phyloP scores from a whole-genome alignment of 2,797 vertebrate genomes.

The Clarias fuscus region DNA sequence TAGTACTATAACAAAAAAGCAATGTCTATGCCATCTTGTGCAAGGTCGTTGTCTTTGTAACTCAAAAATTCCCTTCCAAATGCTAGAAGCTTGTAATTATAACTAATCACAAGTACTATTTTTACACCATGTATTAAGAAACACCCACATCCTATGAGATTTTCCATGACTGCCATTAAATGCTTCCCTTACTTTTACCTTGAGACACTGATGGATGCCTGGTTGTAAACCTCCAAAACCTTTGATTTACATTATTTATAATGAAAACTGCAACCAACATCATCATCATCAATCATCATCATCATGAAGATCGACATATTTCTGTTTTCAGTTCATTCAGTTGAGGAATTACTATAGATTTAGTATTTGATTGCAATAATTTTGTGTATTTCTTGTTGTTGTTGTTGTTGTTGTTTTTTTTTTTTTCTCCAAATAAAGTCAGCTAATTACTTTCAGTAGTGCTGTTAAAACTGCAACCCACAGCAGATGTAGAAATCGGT shows the following conservation, averaged over 20 bases:
- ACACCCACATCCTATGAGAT: not conserved
- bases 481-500: not conserved
- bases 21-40: not conserved
- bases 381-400: no score
- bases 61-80: not conserved
- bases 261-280: not conserved
- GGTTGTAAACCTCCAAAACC: not conserved
- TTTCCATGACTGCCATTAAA: not conserved
- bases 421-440: not conserved
- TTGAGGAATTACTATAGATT: not conserved
- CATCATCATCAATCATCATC: not conserved
- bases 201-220: not conserved
- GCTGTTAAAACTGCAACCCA: constrained; percentile 11
- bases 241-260: not conserved
- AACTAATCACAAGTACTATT: not conserved
- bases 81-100: not conserved
- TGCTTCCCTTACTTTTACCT: not conserved
- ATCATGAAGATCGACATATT: not conserved
- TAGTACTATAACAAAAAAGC: not conserved
- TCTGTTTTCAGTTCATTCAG: not conserved
- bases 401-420: no score
- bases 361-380: not conserved
- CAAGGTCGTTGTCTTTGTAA: not conserved
- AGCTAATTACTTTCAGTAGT: constrained; percentile 1
- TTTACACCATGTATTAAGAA: not conserved